These are phyloP conservation scores for Potorous gilbertii DNA, from an alignment of 2,797 vertebrate genomes.

Conservation along the genomic window DNA sequence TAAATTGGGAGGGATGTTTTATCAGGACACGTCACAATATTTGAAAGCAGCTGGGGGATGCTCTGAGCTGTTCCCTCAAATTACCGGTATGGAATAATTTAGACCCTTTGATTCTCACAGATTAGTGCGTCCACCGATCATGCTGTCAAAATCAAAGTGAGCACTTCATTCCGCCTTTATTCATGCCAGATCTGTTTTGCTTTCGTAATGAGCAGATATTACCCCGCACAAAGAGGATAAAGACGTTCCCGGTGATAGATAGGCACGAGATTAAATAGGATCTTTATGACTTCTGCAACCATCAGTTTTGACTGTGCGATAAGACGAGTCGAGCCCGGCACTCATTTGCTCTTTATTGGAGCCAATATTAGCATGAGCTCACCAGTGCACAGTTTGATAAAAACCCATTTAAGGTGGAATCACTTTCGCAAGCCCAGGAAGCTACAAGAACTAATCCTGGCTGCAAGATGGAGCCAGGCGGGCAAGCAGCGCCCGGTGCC, in stretches of 20 bases:
- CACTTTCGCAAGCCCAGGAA: conserved; percentile 56
- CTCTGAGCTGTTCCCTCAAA: conserved; percentile 92
- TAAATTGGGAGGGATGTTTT: conserved; percentile 98
- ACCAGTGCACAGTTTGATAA: conserved; percentile 84
- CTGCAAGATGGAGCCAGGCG: accelerated
- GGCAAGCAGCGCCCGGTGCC: background rate
- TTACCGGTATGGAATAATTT: conserved; percentile 93
- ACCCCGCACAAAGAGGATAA: conserved; percentile 91
- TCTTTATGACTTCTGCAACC: conserved; percentile 95
- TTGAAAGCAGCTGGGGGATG: conserved; percentile 91
- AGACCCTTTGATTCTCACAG: conserved; percentile 91
- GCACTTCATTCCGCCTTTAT: conserved; percentile 94
- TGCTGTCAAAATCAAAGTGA: conserved; percentile 92
- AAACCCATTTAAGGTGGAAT: conserved; percentile 93
- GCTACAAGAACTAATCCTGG: conserved; percentile 55
- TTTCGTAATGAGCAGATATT: conserved; percentile 97
- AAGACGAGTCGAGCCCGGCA: conserved; percentile 89
- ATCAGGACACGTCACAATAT: conserved; percentile 92
- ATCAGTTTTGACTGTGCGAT: conserved; percentile 93
- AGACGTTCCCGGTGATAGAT: conserved; percentile 93
- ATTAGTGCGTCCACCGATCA: conserved; percentile 93
- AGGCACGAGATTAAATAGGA: conserved; percentile 94
- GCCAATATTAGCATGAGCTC: conserved; percentile 90
- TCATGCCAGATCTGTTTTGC: conserved; percentile 96
- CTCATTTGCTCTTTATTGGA: conserved; percentile 95